These are phyloP conservation scores for Microtus pennsylvanicus DNA, from an alignment of 2,113 vertebrate genomes.

Conservation along the genomic window DNA sequence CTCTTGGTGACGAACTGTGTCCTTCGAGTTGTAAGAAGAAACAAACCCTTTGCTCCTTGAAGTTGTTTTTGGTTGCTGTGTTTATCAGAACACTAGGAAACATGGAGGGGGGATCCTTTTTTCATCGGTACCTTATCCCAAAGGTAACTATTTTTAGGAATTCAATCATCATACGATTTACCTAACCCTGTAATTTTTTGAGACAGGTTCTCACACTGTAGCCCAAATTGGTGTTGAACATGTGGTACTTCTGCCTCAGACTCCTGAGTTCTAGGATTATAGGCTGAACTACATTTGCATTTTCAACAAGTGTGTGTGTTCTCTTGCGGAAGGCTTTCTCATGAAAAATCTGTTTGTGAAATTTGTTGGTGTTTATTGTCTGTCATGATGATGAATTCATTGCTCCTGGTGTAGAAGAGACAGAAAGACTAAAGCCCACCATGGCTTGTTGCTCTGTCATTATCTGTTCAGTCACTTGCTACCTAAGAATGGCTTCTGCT, in stretches of 20 bases:
- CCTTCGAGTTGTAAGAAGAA: neutral
- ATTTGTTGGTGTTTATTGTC: neutral
- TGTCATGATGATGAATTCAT: neutral
- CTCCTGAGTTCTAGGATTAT: neutral
- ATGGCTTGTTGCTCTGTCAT: neutral
- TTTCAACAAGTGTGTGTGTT: neutral
- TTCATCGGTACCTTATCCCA: neutral
- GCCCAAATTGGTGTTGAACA: neutral
- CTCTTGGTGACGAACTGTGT: neutral
- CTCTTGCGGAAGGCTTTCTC: neutral
- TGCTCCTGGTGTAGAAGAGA: neutral
- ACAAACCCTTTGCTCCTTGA: neutral
- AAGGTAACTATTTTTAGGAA: neutral
- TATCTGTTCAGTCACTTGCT: neutral
- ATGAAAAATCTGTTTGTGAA: neutral
- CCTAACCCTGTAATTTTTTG: neutral
- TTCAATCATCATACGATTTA: neutral
- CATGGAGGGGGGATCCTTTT: fast-evolving
- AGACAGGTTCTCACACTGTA: neutral
- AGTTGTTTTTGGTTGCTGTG: neutral
- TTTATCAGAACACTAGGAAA: neutral
- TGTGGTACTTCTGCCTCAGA: neutral
- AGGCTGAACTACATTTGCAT: neutral
- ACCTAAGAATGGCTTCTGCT: neutral
- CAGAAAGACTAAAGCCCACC: neutral